These are phyloP conservation scores for Lethenteron reissneri DNA, from an alignment of 2,113 vertebrate species.

Conservation along the genomic window DNA sequence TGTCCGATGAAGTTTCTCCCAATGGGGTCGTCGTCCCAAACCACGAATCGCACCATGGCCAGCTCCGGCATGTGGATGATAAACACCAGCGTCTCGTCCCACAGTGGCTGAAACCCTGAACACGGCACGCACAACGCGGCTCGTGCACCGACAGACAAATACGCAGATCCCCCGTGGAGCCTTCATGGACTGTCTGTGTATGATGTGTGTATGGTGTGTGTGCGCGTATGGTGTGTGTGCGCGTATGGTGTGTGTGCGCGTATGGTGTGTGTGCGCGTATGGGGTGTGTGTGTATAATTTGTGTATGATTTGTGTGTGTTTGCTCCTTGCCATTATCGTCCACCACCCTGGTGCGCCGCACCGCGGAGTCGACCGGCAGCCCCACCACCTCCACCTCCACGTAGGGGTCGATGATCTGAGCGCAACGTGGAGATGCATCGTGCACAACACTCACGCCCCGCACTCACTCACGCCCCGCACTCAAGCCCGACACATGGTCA, in stretches of 20 bases:
- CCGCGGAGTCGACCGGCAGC: conserved; percentile 72
- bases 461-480: no score
- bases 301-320: background rate
- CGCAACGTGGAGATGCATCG: background rate
- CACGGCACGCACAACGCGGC: conserved; percentile 6
- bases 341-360: conserved; percentile 89
- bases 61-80: conserved; percentile 86
- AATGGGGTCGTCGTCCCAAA: conserved; percentile 95
- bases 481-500: no score
- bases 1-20: conserved; percentile 89
- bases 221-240: no score
- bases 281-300: background rate
- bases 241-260: background rate
- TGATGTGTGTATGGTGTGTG: background rate
- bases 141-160: background rate
- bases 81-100: conserved; percentile 89
- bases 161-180: fast-evolving
- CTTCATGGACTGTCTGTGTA: background rate
- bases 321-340: conserved; percentile 71
- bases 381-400: conserved; percentile 96
- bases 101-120: conserved; percentile 86
- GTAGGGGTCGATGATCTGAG: conserved; percentile 89
- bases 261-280: background rate
- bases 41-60: conserved; percentile 70
- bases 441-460: background rate